Evolutionary conservation across 1,140 invertebrate species (phyloP), one percentile per base, ranked within the genome.

Genomic region (Drosophila lacertosa): DNA sequence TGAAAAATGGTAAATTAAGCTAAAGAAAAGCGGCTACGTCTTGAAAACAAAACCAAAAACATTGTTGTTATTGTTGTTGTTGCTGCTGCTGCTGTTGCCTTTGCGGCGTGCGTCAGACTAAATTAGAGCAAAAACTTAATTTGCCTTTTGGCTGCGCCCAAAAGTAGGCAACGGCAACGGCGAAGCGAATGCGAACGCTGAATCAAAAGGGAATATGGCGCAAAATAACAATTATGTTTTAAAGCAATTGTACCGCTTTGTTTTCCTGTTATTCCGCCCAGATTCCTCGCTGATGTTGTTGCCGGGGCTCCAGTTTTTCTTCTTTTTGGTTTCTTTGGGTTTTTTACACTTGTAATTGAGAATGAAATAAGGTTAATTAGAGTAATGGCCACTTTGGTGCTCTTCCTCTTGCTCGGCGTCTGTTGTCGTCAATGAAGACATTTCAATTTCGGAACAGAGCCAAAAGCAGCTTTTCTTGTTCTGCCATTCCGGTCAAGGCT

Each of bases 351-450:
- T 88, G 84, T 88, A 88, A 88, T 88, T 88, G 82, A 82, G 82
- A 88, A 88, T 82, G 83, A 88, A 88, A 88, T 88, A 82, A 88
- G 82, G 82, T 88, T 88, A 88, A 88, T 88, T 88, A 88, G 82
- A 88, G 83, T 89, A 88, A 88, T 88, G 82, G 65, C 70, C 82
- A 88, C 77, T 82, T 88, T 72, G 59, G 68, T 42, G 11, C 29
- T 32, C 26, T 15, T 6, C 18, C 26, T 53, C 24, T 59, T 32
- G 40, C 59, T 55, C 40, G 18, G n/a, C 22, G 32, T 47, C n/a
- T 29, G 18, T 5, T 37, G 33, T 7, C 22, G 16, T 53, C 37
- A 37, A 33, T 54, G 24, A 45, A 74, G 68, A 84, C 71, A 70
- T 60, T 81, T 77, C 62, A 71, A 59, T 77, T 86, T 59, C 22